Evolutionary conservation across 2,888 invertebrate genomes (phyloP), one percentile per base, ranked within the genome.

Genomic region (Drosophila lacicola): DNA sequence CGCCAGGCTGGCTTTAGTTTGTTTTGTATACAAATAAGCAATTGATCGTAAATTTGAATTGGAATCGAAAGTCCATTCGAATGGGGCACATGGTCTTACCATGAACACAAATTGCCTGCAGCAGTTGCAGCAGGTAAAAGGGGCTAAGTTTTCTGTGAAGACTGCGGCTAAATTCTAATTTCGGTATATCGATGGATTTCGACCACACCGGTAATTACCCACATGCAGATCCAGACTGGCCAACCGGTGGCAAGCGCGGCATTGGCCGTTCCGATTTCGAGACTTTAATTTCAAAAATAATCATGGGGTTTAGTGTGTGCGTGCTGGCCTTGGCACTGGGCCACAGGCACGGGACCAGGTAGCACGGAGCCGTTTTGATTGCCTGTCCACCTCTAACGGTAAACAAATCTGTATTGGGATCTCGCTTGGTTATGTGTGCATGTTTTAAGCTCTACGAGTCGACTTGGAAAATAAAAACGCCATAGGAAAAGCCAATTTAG

Each of bases 301-400:
- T 88, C 65, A 82, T 88, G 82, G 88, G 86, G 55, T 79, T 69
- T 21, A 19, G 25, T 46, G 70, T 41, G 65, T 51, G 74, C 70
- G 70, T 74, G 87, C 60, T 74, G 88, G 86, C 83, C 78, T 88
- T 82, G 77, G 65, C 72, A 74, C 72, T 85, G 74, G 84, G 87
- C 64, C 84, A 82, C 39, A 46, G 44, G 36, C 39, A 39, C 14
- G 34, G 44, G 39, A 37, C 45, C 44, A 49, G 50, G 60, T 57
- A 62, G 17, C 37, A 29, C 41, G 37, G 13, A 55, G 70, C 72
- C 82, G 88, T 87, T 87, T 87, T 87, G 85, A 88, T 87, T 84
- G 70, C 60, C 51, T 49, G n/a, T 47, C 71, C 41, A 63, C 46
- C 34, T 50, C 80, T 83, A 83, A 83, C 83, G 83, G 83, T 83